Evolutionary conservation across 2,888 invertebrate species (phyloP), one percentile per base, ranked within the genome.

Genomic region (Cephus sareptanus): DNA sequence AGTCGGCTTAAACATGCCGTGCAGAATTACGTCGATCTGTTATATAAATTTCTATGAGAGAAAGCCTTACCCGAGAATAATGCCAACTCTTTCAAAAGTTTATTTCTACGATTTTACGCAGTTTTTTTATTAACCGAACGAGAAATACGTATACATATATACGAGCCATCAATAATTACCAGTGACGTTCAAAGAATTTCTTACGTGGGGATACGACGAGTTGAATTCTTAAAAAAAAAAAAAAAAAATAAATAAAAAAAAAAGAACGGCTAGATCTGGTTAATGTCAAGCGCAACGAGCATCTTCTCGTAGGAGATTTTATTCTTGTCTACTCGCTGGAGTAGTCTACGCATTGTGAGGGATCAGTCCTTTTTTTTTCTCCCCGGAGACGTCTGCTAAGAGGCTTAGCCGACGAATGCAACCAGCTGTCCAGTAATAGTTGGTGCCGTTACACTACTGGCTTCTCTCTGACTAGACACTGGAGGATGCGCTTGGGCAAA

Each of bases 401-500:
- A 71, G 30, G 71, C 71, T 71, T 71, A 71, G 34, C 30, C 30
- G 31, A 71, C 31, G 71, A 30, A 71, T 34, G 71, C 71, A 33
- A 31, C 31, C 31, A 34, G 71, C 34, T 71, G 71, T 33, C 71
- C 71, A 9, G 71, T 31, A 71, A 34, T 34, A 33, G 71, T 71
- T 71, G 23, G 56, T 56, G 56, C 56, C 56, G 56, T 56, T 56
- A 56, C 23, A 56, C 56, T 56, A 23, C 56, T 56, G 56, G 56
- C 56, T 56, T 56, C 56, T 23, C 23, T 56, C 56, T 56, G 56
- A 56, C 56, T 56, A 56, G 23, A 56, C 31, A 6, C 31, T 23
- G 71, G 34, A 71, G 34, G 34, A 76, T 75, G 9, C 35, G 34
- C 76, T 70, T 71, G 73, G 31, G 56, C 34, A 75, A 74, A 69